Evolutionary conservation across 2,797 vertebrate genomes (phyloP).

Genomic region (Fringilla coelebs): DNA sequence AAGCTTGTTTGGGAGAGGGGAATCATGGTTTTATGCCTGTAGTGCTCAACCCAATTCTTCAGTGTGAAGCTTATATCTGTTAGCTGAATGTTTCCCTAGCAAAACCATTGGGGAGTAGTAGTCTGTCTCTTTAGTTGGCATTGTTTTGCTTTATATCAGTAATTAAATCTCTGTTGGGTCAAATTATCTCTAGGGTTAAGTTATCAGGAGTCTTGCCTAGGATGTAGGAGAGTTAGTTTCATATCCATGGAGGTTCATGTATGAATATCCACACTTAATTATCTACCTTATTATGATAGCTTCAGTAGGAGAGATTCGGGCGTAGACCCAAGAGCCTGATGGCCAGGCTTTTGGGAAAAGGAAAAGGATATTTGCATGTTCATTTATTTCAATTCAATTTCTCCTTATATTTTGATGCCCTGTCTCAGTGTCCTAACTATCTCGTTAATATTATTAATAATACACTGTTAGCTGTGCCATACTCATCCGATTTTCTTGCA

Average conservation of each 20-base stretch:
- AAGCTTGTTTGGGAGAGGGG: neutral
- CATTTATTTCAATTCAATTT: neutral
- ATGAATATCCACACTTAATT: slow-evolving; percentile 11
- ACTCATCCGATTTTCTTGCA: neutral
- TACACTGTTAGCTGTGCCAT: neutral
- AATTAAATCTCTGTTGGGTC: slow-evolving; percentile 47
- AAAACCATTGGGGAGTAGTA: neutral
- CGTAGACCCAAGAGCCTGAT: neutral
- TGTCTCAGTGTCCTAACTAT: neutral
- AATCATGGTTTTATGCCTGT: neutral
- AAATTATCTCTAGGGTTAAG: slow-evolving; percentile 3
- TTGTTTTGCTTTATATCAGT: slow-evolving; percentile 43
- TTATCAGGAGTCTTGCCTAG: neutral
- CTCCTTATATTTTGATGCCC: neutral
- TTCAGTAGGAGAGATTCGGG: neutral
- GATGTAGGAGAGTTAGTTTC: neutral
- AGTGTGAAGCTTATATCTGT: neutral
- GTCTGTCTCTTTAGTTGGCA: neutral
- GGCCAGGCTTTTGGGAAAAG: neutral
- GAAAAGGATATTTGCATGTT: neutral
- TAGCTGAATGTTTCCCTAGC: neutral
- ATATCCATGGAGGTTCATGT: neutral
- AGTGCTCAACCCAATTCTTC: neutral
- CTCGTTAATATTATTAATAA: neutral
- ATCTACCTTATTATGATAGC: neutral